phyloP scores from a whole-genome alignment of 53 echinoderm and acorn worm species.

The Paelopatides confundens region DNA sequence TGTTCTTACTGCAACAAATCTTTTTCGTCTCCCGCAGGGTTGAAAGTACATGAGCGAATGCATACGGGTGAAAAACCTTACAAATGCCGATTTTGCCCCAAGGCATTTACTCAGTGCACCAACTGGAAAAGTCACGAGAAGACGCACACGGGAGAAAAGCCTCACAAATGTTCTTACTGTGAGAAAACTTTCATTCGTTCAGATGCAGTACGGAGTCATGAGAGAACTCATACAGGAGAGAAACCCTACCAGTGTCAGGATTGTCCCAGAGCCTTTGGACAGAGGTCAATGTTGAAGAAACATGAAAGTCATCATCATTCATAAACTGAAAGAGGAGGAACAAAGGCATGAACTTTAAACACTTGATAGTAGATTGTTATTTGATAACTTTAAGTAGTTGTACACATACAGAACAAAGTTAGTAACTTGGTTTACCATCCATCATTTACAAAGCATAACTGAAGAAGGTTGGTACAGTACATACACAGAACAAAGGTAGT shows the following conservation, averaged over 20 bases:
- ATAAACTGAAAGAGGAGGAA: too few species aligned
- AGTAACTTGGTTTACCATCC: too few species aligned
- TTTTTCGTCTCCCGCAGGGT: neutral
- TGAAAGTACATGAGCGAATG: slow-evolving; percentile 39
- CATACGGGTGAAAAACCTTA: slow-evolving; percentile 60
- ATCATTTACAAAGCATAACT: too few species aligned
- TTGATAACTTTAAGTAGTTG: too few species aligned
- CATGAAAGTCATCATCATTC: neutral
- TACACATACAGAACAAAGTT: too few species aligned
- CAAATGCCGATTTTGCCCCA: slow-evolving; percentile 57
- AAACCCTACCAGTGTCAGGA: slow-evolving; percentile 4
- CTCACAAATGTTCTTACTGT: slow-evolving; percentile 56
- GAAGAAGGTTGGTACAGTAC: too few species aligned
- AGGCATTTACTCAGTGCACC: slow-evolving; percentile 54
- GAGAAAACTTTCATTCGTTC: slow-evolving; percentile 61
- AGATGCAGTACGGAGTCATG: slow-evolving; percentile 49
- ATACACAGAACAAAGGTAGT: too few species aligned
- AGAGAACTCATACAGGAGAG: slow-evolving; percentile 43
- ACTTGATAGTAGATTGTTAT: too few species aligned
- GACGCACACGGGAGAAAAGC: slow-evolving; percentile 65
- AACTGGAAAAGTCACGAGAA: slow-evolving; percentile 62
- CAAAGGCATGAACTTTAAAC: too few species aligned
- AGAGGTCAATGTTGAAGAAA: neutral
- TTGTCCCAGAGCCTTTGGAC: slow-evolving; percentile 7
- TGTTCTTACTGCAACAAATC: slow-evolving; percentile 29